phyloP scores from a whole-genome alignment of 1,140 invertebrate species.

The Drosophila micromelanica region DNA sequence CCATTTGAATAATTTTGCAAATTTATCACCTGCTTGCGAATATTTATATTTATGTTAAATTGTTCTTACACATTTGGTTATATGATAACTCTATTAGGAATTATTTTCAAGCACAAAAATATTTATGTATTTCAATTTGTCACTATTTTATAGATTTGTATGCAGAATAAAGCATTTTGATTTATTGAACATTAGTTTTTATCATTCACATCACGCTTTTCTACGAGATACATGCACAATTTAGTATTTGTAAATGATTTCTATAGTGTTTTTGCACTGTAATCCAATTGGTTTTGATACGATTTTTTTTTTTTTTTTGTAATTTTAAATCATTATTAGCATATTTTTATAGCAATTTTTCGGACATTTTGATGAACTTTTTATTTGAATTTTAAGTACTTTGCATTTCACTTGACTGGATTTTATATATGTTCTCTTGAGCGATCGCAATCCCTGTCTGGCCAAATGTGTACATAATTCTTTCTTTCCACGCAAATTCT shows the following conservation, averaged over 20 bases:
- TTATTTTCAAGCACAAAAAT: background rate
- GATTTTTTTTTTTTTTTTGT: background rate
- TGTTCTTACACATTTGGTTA: conserved; percentile 3
- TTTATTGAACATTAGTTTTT: background rate
- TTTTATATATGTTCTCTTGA: conserved; percentile 46
- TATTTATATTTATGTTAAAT: conserved; percentile 10
- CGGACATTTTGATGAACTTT: conserved; percentile 26
- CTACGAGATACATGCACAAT: background rate
- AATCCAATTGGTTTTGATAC: background rate
- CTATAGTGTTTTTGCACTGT: background rate
- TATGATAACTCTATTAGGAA: conserved; percentile 28
- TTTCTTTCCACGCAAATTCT: conserved; percentile 48
- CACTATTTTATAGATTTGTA: conserved; percentile 4
- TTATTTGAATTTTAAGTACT: conserved; percentile 36
- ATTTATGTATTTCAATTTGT: conserved; percentile 11
- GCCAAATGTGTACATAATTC: conserved; percentile 58
- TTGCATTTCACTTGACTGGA: conserved; percentile 58
- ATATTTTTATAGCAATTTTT: conserved; percentile 3
- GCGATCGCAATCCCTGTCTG: conserved; percentile 52
- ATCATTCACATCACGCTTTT: conserved; percentile 12
- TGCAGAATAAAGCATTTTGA: conserved; percentile 3
- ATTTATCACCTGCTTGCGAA: conserved; percentile 30
- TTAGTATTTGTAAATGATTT: no score
- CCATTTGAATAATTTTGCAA: conserved; percentile 22
- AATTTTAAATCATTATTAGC: background rate